Conservation (phyloP, 2,113 vertebrate species). For the Zosterops japonicus region DNA sequence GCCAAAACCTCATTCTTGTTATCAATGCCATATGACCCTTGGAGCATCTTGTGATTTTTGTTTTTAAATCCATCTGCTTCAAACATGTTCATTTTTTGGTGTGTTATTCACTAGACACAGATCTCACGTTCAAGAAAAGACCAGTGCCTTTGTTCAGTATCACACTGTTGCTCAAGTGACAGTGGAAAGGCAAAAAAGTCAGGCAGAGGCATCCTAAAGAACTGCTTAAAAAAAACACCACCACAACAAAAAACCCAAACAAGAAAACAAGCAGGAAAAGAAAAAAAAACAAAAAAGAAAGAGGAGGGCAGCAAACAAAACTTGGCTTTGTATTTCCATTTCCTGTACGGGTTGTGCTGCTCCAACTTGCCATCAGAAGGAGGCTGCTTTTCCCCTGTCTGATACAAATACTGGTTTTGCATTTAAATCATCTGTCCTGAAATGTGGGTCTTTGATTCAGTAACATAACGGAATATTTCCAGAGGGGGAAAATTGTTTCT, state of each 20-base stretch:
- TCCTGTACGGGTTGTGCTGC: background rate
- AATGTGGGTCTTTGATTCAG: conserved; percentile 34
- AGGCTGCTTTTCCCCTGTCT: conserved; percentile 1
- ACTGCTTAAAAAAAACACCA: background rate
- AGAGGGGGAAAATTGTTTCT: conserved; percentile 25
- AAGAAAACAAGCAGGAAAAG: background rate
- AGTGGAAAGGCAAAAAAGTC: background rate
- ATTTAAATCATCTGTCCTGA: conserved; percentile 31
- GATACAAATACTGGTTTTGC: background rate
- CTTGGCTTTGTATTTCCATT: background rate
- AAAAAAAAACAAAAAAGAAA: background rate
- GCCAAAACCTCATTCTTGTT: background rate
- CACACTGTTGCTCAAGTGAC: background rate
- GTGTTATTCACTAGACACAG: background rate
- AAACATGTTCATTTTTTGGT: background rate
- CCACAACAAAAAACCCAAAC: no score
- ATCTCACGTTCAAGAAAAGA: background rate
- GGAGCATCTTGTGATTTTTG: background rate
- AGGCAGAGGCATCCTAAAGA: background rate
- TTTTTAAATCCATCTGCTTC: background rate
- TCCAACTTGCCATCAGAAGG: background rate
- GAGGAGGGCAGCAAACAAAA: background rate
- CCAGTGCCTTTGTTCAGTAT: background rate
- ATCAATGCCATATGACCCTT: background rate
- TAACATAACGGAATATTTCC: conserved; percentile 36